These are phyloP conservation scores for Euschistus heros DNA, from an alignment of 1,140 invertebrate genomes.

Conservation along the genomic window DNA sequence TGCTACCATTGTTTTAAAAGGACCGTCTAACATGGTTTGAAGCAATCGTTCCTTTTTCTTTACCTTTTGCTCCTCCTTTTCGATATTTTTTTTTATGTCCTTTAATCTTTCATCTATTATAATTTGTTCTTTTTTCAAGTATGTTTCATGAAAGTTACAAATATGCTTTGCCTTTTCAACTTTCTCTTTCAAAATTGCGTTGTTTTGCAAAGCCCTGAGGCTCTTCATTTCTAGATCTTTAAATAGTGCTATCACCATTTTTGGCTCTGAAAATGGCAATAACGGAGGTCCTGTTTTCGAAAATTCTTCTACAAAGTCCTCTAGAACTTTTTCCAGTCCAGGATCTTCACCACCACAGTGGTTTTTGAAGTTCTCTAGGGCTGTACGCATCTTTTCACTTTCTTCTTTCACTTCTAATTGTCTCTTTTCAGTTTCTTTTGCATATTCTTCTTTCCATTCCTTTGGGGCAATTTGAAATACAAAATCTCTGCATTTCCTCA, in stretches of 20 bases:
- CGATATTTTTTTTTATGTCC: constrained; percentile 4
- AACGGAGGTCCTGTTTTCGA: neutral
- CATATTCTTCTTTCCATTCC: constrained; percentile 4
- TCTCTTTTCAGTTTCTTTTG: neutral
- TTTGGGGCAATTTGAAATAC: neutral
- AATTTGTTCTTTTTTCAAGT: neutral
- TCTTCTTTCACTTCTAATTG: neutral
- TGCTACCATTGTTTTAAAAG: neutral
- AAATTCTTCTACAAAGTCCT: constrained; percentile 1
- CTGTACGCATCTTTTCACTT: neutral
- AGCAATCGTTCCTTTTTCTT: neutral
- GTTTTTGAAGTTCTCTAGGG: neutral
- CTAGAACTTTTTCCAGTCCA: constrained; percentile 5
- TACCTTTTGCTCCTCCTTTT: neutral
- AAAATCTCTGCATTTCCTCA: constrained; percentile 4
- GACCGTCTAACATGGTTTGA: neutral
- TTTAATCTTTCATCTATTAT: neutral
- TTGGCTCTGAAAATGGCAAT: neutral
- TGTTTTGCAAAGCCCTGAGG: neutral
- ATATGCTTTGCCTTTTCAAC: neutral
- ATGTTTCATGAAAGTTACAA: neutral
- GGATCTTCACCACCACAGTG: neutral
- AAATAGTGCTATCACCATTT: neutral
- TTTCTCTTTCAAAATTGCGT: neutral
- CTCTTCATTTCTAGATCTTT: constrained; percentile 6